phyloP scores from a whole-genome alignment of 2,888 invertebrate species.

The Hylaea fasciaria region DNA sequence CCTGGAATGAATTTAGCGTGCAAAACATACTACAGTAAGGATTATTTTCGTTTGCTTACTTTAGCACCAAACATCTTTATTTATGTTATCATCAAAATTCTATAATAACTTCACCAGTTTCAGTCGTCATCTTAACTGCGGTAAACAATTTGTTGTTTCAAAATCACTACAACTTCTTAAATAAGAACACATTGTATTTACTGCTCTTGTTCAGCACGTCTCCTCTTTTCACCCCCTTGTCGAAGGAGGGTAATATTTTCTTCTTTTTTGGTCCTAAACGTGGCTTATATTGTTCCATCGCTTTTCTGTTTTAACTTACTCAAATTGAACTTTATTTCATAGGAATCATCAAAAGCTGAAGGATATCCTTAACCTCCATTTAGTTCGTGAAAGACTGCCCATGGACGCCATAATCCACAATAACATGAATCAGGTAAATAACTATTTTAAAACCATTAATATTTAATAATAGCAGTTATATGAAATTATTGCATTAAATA shows the following conservation, averaged over 20 bases:
- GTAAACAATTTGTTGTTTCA: no score
- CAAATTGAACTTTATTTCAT: constrained; percentile 8
- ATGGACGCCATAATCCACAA: constrained; percentile 90
- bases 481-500: constrained; percentile 39
- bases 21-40: constrained; percentile 86
- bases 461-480: constrained; percentile 29
- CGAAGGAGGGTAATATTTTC: no score
- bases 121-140: no score
- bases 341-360: constrained; percentile 89
- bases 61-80: neutral
- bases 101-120: no score
- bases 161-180: no score
- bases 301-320: constrained; percentile 7
- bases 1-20: constrained; percentile 91
- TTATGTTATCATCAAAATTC: neutral
- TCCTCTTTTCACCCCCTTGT: no score
- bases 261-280: no score
- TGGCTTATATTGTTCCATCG: no score
- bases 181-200: no score
- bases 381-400: constrained; percentile 90
- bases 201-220: no score
- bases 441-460: constrained; percentile 29
- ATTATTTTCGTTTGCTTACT: neutral
- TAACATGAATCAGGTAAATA: constrained; percentile 88
- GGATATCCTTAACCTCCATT: constrained; percentile 92